These are phyloP conservation scores for Epizoanthus stellaris DNA, from an alignment of 92 coral and sea anemone genomes.

Conservation along the genomic window DNA sequence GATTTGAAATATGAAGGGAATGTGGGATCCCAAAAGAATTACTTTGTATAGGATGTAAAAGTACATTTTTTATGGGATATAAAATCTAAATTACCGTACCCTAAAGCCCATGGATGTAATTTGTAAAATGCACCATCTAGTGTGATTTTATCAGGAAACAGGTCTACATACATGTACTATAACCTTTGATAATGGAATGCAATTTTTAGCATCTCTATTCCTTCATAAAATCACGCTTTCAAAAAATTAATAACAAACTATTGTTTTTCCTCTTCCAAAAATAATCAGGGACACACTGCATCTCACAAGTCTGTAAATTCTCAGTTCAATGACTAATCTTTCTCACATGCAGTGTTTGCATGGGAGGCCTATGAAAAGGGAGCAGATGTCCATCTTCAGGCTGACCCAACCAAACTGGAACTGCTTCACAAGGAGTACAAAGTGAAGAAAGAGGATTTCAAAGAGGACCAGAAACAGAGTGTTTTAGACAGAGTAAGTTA, in stretches of 20 bases:
- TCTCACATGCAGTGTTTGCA: conserved; percentile 81
- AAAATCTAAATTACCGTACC: too few species aligned
- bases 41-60: not conserved
- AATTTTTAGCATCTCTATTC: too few species aligned
- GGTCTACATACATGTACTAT: too few species aligned
- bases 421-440: conserved; percentile 94
- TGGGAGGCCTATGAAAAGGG: conserved; percentile 99
- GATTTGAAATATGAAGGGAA: not conserved
- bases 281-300: too few species aligned
- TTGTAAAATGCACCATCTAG: too few species aligned
- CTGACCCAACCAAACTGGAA: conserved; percentile 96
- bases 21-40: not conserved
- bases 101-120: too few species aligned
- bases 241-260: too few species aligned
- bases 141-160: too few species aligned
- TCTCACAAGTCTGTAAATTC: conserved; percentile 61
- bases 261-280: too few species aligned
- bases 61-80: too few species aligned
- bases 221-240: too few species aligned
- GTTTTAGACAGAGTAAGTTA: conserved; percentile 80
- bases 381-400: conserved; percentile 97
- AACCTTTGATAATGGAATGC: too few species aligned
- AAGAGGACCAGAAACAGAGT: conserved; percentile 87
- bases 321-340: conserved; percentile 75
- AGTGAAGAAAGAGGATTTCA: conserved; percentile 92